Evolutionary conservation across 2,113 vertebrate genomes (phyloP).

Genomic region (Notothenia rossii): DNA sequence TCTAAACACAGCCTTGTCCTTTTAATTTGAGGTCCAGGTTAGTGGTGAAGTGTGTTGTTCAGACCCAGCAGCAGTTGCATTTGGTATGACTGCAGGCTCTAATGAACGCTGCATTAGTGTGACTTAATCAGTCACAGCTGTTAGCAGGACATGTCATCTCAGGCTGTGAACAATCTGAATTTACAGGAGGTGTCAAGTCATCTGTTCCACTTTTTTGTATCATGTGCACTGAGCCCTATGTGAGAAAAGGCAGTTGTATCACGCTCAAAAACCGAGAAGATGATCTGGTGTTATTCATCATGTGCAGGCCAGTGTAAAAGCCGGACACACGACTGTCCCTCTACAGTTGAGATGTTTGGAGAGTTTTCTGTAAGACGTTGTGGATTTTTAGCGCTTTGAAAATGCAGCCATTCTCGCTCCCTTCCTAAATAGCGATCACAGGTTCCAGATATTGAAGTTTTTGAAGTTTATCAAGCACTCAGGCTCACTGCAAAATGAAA

Average conservation of each 20-base stretch:
- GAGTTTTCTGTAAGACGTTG: slow-evolving; percentile 22
- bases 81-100: slow-evolving; percentile 32
- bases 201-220: slow-evolving; percentile 62
- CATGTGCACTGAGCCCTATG: neutral
- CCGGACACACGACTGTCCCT: slow-evolving; percentile 5
- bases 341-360: slow-evolving; percentile 33
- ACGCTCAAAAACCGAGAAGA: neutral
- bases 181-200: slow-evolving; percentile 61
- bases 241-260: neutral
- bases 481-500: neutral
- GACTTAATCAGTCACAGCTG: slow-evolving; percentile 72
- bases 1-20: neutral
- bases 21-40: slow-evolving; percentile 13
- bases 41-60: slow-evolving; percentile 29
- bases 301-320: neutral
- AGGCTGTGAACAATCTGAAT: slow-evolving; percentile 67
- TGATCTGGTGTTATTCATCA: neutral
- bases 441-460: neutral
- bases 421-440: neutral
- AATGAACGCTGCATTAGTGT: slow-evolving; percentile 64
- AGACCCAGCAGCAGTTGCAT: slow-evolving; percentile 5
- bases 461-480: neutral
- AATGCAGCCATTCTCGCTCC: neutral
- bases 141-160: slow-evolving; percentile 71
- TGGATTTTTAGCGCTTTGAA: slow-evolving; percentile 8